Evolutionary conservation across 2,888 invertebrate species (phyloP).

Genomic region (Alsophila aescularia): DNA sequence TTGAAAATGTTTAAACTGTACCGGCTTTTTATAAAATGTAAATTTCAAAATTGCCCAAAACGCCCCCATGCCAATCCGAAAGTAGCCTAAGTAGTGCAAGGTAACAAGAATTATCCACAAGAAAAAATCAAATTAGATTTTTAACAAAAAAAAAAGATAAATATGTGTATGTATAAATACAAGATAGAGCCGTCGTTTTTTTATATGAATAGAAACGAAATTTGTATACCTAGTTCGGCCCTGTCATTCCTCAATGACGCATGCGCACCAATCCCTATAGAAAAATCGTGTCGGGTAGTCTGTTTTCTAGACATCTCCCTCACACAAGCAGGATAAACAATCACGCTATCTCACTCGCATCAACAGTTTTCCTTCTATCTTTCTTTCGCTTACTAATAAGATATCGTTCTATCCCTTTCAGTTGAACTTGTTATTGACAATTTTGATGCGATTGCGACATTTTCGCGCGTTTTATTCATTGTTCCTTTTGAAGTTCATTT

Average conservation of each 20-base stretch:
- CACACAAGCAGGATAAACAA: constrained; percentile 29
- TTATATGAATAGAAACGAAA: background rate
- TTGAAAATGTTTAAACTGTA: too few relatives aligned
- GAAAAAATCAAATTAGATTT: too few relatives aligned
- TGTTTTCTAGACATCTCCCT: constrained; percentile 64
- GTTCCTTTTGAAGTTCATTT: constrained; percentile 33
- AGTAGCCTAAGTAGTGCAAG: too few relatives aligned
- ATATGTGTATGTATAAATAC: too few relatives aligned
- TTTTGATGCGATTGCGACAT: constrained; percentile 43
- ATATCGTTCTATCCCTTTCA: constrained; percentile 48
- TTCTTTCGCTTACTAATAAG: constrained; percentile 32
- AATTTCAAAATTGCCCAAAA: too few relatives aligned
- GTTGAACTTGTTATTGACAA: constrained; percentile 64
- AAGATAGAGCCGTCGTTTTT: too few relatives aligned
- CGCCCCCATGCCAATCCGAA: too few relatives aligned
- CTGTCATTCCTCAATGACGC: constrained; percentile 71
- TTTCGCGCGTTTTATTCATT: constrained; percentile 46
- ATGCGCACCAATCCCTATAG: constrained; percentile 75
- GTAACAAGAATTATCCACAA: too few relatives aligned
- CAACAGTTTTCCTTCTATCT: constrained; percentile 60
- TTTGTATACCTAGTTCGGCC: constrained; percentile 49
- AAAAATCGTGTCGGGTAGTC: constrained; percentile 58
- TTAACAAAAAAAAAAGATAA: too few relatives aligned
- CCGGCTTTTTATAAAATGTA: too few relatives aligned
- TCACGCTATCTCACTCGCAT: constrained; percentile 51